Evolutionary conservation across 2,797 vertebrate genomes (phyloP), one percentile per base, ranked within the genome.

Genomic region (Columba guinea): DNA sequence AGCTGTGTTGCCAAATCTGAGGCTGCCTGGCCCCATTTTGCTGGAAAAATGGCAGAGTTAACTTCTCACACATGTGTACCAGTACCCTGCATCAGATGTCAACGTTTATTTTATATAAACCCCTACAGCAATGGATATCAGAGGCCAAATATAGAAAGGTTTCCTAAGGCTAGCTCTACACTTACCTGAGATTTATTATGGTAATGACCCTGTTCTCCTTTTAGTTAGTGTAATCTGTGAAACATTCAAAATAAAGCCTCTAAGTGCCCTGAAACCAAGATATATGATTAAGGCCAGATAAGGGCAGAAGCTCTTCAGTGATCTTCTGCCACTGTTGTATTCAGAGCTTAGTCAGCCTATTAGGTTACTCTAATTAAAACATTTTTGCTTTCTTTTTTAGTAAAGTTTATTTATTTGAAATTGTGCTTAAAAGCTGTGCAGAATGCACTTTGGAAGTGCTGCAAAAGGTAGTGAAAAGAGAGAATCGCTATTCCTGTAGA

Each of bases 121-220:
- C 76, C 48, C 67, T 20, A 52, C 2, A 5, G 60, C 52, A 87
- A 41, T 44, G 8, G 11, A 26, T 67, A 59, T n/a, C 49, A 76
- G 73, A 51, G 4, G 13, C 23, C 64, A 90, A 78, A 84, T 77
- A 87, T 13, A 82, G 63, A 90, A 82, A 81, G 74, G 35, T 56
- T 94, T 82, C 79, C 51, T 76, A 56, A 78, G 67, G 74, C 27
- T 76, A 48, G 21, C 24, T 82, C 21, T 59, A 69, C 19, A 5
- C 49, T 88, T 94, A 67, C 77, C 77, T 90, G 52, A 95, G 56
- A 88, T 81, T 95, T 93, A 90, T 76, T 91, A 49, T 59, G n/a
- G 21, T 76, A 81, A 91, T 52, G 69, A 84, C 51, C n/a, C n/a
- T 88, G 35, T 82, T 94, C 74, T 82, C 32, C 14, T 67, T 76